A percentile compares a stretch with the other conserved stretches of the same genome.
These are phyloP conservation scores for Fistularia tabacaria DNA, from an alignment of 2,797 vertebrate species.

Conservation along the genomic window DNA sequence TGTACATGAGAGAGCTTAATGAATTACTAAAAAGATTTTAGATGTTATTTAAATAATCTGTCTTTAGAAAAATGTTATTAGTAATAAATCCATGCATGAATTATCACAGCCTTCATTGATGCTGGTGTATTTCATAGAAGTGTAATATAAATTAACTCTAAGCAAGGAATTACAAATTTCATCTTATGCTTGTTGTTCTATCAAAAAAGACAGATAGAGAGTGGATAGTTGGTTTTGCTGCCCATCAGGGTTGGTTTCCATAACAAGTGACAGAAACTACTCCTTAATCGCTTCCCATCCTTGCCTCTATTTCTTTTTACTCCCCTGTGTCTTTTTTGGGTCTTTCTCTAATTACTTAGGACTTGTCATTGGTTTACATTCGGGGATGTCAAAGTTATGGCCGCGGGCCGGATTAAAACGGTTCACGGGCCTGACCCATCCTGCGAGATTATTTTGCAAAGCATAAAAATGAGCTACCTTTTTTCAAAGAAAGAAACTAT, in stretches of 20 bases:
- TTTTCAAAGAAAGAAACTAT: no score
- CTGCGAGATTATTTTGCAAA: no score
- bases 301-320: conserved; percentile 9
- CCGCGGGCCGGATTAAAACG: no score
- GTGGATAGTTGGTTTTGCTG: conserved; percentile 21
- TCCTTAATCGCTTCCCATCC: conserved; percentile 21
- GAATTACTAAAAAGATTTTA: conserved; percentile 18
- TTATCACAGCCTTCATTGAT: conserved; percentile 42
- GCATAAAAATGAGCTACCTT: no score
- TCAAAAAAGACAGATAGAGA: no score
- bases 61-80: conserved; percentile 48
- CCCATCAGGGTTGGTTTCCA: not conserved
- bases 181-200: conserved; percentile 22
- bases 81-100: conserved; percentile 52
- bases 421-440: no score
- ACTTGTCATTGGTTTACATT: no score
- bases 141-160: conserved; percentile 57
- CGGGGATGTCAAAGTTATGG: no score
- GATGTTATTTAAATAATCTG: conserved; percentile 23
- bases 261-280: conserved; percentile 30
- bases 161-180: conserved; percentile 47
- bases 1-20: no score
- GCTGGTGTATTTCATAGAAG: conserved; percentile 28
- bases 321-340: not conserved
- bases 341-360: conserved; percentile 5